Evolutionary conservation across 1,140 invertebrate species (phyloP), one percentile per base, ranked within the genome.

Genomic region (Nasonia vitripennis): DNA sequence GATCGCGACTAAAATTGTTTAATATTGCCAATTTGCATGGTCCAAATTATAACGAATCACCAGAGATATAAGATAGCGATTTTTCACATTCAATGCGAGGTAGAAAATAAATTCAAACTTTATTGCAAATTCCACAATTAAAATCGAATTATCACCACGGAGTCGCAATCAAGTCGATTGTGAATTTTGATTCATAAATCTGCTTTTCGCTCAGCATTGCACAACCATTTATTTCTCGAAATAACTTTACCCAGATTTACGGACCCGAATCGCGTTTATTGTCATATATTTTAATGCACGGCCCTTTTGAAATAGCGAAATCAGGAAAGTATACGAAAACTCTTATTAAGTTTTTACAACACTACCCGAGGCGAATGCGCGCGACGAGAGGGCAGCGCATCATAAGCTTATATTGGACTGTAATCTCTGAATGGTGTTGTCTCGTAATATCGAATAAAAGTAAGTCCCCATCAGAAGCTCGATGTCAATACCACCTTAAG

Each of bases 401-500:
- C 67, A 31, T 73, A 73, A 71, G 41, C n/a, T 81, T 81, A 73
- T 51, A 73, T 73, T 20, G 79, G 37, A 51, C n/a, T 20, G 68
- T 81, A 71, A 81, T 83, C 71, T 79, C 77, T 85, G 84, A 87
- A 87, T 77, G 78, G 84, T 74, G 70, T 73, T 82, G 17, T 88
- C 84, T 83, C 79, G 87, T 87, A 89, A 87, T 78, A 86, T 89
- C 55, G 85, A 83, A 81, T 86, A 88, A 88, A 62, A 84, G 81
- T 87, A 86, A 86, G 81, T 86, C 51, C 85, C 86, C 84, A 87
- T 88, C 85, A 82, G 70, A 70, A 84, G 62, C 81, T 70, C 75
- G 73, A 86, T 48, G 23, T 80, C 81, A 84, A 87, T 89, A 88
- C 86, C 85, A 87, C 77, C 78, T 70, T 68, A 86, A 88, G 27